Evolutionary conservation across 2,113 vertebrate genomes (phyloP).

Genomic region (Regulus satrapa): DNA sequence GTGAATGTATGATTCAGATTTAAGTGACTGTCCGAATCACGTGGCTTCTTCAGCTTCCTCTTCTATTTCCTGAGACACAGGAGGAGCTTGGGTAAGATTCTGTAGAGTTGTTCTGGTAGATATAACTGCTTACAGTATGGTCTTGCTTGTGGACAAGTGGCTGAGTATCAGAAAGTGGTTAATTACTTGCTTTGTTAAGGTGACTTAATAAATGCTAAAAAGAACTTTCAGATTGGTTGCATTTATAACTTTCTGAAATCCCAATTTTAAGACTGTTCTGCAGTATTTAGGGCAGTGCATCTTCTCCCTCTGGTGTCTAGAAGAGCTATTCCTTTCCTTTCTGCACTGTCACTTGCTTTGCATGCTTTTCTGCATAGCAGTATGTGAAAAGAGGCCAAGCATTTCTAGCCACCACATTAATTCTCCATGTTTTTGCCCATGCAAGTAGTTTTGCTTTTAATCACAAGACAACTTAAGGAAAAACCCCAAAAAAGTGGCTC

Average conservation of each 20-base stretch:
- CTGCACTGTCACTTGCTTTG: not conserved
- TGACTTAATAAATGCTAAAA: not conserved
- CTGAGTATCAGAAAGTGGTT: not conserved
- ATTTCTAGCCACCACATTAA: not conserved
- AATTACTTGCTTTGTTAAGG: not conserved
- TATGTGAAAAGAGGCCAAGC: not conserved
- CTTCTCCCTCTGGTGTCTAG: not conserved
- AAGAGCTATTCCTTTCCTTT: not conserved
- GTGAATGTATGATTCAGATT: not conserved
- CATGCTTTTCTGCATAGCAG: not conserved
- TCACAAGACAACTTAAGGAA: not conserved
- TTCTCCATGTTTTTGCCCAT: not conserved
- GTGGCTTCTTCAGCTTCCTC: conserved; percentile 3
- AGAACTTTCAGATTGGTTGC: not conserved
- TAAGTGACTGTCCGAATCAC: not conserved
- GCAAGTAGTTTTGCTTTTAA: not conserved
- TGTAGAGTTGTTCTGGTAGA: not conserved
- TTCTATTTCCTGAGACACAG: not conserved
- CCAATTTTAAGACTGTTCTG: not conserved
- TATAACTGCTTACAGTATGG: not conserved
- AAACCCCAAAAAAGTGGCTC: not conserved
- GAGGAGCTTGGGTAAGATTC: not conserved
- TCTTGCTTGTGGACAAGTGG: not conserved
- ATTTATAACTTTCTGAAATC: not conserved
- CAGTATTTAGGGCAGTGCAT: not conserved